Conservation (phyloP, 2,113 vertebrate species). For the Ramphastos sulfuratus region DNA sequence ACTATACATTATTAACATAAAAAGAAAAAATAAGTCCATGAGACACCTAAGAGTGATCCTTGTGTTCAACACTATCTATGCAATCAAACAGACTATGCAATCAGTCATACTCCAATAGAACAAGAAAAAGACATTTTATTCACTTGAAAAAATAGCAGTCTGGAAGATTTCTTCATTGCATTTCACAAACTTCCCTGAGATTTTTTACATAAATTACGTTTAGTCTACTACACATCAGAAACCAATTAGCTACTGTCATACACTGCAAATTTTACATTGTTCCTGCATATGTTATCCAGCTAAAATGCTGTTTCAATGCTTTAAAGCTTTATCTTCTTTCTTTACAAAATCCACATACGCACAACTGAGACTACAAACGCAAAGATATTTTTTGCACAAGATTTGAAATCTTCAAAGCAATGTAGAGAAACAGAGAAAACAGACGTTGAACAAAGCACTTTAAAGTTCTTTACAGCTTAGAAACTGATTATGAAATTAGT, state of each 20-base stretch:
- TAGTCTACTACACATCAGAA: constrained; percentile 37
- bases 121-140: constrained; percentile 53
- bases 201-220: constrained; percentile 64
- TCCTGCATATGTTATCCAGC: constrained; percentile 38
- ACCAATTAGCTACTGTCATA: constrained; percentile 33
- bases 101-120: constrained; percentile 43
- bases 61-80: constrained; percentile 20
- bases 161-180: constrained; percentile 70
- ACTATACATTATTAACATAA: neutral
- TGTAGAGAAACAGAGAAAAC: constrained; percentile 13
- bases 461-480: neutral
- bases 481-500: constrained; percentile 37
- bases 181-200: constrained; percentile 69
- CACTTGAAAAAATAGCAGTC: constrained; percentile 59
- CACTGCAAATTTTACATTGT: constrained; percentile 27
- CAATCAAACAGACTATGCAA: constrained; percentile 32
- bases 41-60: constrained; percentile 15
- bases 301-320: constrained; percentile 55
- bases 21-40: neutral
- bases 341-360: neutral
- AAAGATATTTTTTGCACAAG: constrained; percentile 28
- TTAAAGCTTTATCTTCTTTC: constrained; percentile 52
- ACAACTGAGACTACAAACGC: constrained; percentile 29
- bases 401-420: constrained; percentile 48
- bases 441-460: constrained; percentile 26